Conservation (phyloP, 2,113 vertebrate species). For the Trogon melanurus region DNA sequence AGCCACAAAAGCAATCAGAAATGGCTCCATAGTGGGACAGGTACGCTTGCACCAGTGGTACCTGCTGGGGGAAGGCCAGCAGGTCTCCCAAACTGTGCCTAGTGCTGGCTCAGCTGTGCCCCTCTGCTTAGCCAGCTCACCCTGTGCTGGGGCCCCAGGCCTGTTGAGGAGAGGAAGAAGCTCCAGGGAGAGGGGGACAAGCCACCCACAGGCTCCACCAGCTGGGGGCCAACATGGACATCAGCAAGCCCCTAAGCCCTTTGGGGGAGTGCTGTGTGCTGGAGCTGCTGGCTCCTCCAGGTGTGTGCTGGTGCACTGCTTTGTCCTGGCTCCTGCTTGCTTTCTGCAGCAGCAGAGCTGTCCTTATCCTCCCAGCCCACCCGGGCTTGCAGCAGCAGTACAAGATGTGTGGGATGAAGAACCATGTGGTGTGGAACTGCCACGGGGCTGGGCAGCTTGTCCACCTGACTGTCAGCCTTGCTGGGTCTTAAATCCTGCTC, state of each 20-base stretch:
- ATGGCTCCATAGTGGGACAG: background rate
- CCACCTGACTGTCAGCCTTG: background rate
- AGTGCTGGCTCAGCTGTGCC: background rate
- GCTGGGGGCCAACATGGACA: background rate
- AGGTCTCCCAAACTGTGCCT: accelerated
- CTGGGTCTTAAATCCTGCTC: background rate
- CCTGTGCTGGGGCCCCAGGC: too few species aligned
- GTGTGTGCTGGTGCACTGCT: background rate
- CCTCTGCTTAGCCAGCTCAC: background rate
- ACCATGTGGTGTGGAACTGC: accelerated
- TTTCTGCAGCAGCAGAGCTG: background rate
- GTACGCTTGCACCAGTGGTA: background rate
- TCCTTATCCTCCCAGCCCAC: background rate
- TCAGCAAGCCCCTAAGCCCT: background rate
- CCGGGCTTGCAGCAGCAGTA: background rate
- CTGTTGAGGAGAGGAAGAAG: background rate
- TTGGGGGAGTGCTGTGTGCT: background rate
- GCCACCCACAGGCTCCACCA: background rate
- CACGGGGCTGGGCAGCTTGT: background rate
- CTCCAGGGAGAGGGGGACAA: background rate
- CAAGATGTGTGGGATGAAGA: background rate
- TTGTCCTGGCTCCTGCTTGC: accelerated
- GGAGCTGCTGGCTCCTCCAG: background rate
- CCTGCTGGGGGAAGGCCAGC: background rate
- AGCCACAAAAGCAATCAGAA: background rate